phyloP scores from a whole-genome alignment of 2,888 invertebrate genomes.

The Idaea biselata region DNA sequence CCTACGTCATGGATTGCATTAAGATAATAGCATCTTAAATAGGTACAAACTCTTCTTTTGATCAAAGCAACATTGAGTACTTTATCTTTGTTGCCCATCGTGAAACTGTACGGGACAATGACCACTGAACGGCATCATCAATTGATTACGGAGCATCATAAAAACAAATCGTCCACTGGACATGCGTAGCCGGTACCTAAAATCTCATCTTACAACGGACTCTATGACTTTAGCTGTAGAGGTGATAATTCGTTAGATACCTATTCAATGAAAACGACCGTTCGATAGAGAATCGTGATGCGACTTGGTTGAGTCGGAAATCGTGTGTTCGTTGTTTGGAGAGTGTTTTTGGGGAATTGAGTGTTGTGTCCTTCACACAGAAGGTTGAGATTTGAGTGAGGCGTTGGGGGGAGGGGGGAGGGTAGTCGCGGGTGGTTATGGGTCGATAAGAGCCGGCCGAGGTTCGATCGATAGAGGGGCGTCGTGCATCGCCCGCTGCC shows the following conservation, averaged over 20 bases:
- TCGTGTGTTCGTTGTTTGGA: slow-evolving; percentile 44
- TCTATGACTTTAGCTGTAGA: slow-evolving; percentile 59
- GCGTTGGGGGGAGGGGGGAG: slow-evolving; percentile 49
- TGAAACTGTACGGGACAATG: neutral
- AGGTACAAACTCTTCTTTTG: no score
- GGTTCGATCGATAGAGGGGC: slow-evolving; percentile 69
- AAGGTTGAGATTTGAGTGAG: slow-evolving; percentile 63
- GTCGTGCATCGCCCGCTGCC: slow-evolving; percentile 31
- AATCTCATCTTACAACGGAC: slow-evolving; percentile 45
- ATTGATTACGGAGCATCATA: slow-evolving; percentile 34
- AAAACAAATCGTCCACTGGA: slow-evolving; percentile 60
- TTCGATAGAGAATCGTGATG: slow-evolving; percentile 59
- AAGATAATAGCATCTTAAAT: neutral
- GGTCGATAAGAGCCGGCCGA: slow-evolving; percentile 69
- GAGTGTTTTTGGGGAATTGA: slow-evolving; percentile 37
- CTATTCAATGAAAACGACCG: slow-evolving; percentile 39
- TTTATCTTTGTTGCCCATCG: neutral
- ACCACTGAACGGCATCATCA: slow-evolving; percentile 7
- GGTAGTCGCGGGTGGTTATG: slow-evolving; percentile 28
- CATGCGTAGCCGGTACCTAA: slow-evolving; percentile 70
- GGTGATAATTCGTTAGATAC: slow-evolving; percentile 65
- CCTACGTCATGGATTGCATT: neutral
- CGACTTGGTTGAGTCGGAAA: slow-evolving; percentile 64
- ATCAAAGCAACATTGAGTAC: no score
- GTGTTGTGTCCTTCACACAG: slow-evolving; percentile 40